These are phyloP conservation scores for Didymodactylos carnosus DNA, from an alignment of 2,888 invertebrate genomes.

Conservation along the genomic window DNA sequence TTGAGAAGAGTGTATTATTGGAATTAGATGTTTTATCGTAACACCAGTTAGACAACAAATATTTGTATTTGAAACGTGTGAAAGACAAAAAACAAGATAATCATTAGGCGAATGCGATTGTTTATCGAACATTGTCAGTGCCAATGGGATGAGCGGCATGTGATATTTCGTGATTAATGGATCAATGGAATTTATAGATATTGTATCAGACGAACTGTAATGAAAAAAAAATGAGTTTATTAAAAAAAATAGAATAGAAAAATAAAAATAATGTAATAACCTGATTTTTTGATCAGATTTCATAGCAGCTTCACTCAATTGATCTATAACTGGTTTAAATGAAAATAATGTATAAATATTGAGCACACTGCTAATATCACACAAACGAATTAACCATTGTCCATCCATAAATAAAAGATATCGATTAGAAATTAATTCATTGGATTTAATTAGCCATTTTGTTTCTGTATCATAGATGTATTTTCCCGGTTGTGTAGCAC, in stretches of 20 bases:
- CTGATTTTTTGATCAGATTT: too few species aligned
- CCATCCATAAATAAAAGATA: background rate
- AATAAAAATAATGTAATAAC: too few species aligned
- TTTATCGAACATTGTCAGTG: background rate
- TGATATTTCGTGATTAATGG: background rate
- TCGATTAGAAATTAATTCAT: background rate
- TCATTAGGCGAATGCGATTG: background rate
- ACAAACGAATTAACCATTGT: background rate
- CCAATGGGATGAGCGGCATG: background rate
- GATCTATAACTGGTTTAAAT: conserved; percentile 6
- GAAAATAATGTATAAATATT: background rate
- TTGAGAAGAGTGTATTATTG: too few species aligned
- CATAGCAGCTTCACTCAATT: background rate
- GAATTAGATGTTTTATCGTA: too few species aligned
- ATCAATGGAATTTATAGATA: background rate
- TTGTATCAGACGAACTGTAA: background rate
- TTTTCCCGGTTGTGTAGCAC: conserved; percentile 14
- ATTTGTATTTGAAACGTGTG: too few species aligned
- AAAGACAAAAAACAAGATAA: too few species aligned
- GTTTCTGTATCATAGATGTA: background rate
- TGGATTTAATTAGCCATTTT: background rate
- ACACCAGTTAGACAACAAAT: too few species aligned
- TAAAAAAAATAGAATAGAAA: too few species aligned
- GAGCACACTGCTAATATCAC: background rate
- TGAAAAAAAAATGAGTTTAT: too few species aligned